phyloP scores from a whole-genome alignment of 1,140 invertebrate species.

The Drosophila tristis region DNA sequence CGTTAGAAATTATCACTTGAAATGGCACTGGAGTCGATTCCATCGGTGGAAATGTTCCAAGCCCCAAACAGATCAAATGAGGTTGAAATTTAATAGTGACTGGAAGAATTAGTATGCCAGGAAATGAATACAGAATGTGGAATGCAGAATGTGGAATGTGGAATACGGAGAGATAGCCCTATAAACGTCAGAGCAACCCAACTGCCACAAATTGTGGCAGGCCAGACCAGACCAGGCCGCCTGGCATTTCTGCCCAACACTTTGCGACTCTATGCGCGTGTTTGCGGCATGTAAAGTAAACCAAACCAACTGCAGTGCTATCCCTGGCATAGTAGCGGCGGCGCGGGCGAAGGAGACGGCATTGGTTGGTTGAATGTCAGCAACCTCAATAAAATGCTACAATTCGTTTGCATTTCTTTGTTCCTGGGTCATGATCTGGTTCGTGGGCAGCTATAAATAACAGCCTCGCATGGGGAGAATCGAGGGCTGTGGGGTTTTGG shows the following conservation, averaged over 20 bases:
- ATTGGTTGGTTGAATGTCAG: constrained; percentile 69
- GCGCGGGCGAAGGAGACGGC: constrained; percentile 4
- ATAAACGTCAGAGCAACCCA: constrained; percentile 15
- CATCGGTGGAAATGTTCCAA: constrained; percentile 25
- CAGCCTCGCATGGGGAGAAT: constrained; percentile 2
- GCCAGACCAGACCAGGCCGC: neutral
- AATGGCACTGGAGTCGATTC: constrained; percentile 7
- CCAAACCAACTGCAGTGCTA: constrained; percentile 29
- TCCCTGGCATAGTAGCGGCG: constrained; percentile 26
- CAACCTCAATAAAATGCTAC: constrained; percentile 82
- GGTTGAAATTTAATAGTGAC: constrained; percentile 17
- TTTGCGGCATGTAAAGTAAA: constrained; percentile 54
- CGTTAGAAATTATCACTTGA: constrained; percentile 70
- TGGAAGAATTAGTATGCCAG: constrained; percentile 19
- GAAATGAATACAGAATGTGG: neutral
- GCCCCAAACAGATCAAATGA: constrained; percentile 22
- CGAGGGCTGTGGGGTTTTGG: neutral
- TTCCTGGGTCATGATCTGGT: constrained; percentile 82
- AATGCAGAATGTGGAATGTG: constrained; percentile 2
- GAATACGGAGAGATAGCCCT: no score
- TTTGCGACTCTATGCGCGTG: constrained; percentile 24
- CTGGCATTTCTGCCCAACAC: constrained; percentile 57
- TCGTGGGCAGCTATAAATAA: constrained; percentile 68
- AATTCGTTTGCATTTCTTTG: constrained; percentile 41
- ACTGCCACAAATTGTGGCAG: constrained; percentile 63